phyloP scores from a whole-genome alignment of 2,888 invertebrate genomes.

The Choristoneura rosaceana region DNA sequence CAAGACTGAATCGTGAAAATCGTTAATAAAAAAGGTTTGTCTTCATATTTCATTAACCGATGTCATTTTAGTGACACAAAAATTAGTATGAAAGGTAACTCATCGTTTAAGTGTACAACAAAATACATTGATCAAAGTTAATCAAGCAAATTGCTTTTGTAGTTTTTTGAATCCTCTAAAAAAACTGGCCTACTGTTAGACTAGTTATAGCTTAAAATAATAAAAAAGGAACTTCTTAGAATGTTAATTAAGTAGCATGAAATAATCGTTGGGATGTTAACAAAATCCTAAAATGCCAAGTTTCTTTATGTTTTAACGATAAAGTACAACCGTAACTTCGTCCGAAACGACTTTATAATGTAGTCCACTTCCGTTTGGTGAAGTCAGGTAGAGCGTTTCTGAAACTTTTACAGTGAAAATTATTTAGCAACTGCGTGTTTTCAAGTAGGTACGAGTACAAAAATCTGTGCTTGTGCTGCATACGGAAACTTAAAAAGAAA shows the following conservation, averaged over 20 bases:
- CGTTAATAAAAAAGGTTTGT: conserved; percentile 9
- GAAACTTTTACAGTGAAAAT: conserved; percentile 28
- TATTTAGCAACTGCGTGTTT: conserved; percentile 14
- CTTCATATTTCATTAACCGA: not conserved
- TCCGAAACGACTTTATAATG: conserved; percentile 35
- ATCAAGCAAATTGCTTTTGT: too few relatives aligned
- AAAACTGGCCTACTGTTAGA: too few relatives aligned
- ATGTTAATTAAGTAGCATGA: not conserved
- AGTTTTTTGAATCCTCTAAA: too few relatives aligned
- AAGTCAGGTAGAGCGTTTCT: conserved; percentile 22
- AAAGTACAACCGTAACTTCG: not conserved
- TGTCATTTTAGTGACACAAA: conserved; percentile 1
- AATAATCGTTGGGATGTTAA: not conserved
- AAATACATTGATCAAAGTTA: too few relatives aligned
- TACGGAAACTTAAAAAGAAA: not conserved
- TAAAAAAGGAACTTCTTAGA: not conserved
- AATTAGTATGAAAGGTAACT: too few relatives aligned
- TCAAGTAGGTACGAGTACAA: not conserved
- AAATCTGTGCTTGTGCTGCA: not conserved
- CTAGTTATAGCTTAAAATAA: not conserved
- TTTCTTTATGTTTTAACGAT: conserved; percentile 4
- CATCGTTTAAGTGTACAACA: too few relatives aligned
- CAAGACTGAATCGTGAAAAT: not conserved
- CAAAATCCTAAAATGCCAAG: not conserved
- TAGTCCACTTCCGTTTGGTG: conserved; percentile 24